A percentile compares a stretch with the other conserved stretches of the same genome.
Conservation (phyloP, 2,888 invertebrate species). For the Parnassius smintheus region DNA sequence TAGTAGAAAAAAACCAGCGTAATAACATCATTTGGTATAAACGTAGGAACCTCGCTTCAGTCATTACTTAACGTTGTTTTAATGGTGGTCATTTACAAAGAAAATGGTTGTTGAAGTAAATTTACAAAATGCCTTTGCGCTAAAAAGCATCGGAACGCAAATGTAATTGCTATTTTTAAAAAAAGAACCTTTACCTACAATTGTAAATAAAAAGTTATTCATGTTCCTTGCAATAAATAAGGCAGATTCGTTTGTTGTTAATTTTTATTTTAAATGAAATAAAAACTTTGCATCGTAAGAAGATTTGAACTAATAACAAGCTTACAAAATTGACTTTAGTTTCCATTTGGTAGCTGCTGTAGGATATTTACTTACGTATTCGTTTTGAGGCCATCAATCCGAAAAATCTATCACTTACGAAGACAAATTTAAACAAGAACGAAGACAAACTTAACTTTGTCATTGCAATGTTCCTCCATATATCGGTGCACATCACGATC, state of each 20-base stretch:
- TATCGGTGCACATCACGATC: too few species aligned
- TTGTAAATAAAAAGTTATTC: too few species aligned
- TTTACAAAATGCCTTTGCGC: slow-evolving; percentile 12
- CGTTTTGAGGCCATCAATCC: too few species aligned
- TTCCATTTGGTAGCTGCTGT: too few species aligned
- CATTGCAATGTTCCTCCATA: too few species aligned
- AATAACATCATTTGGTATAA: slow-evolving; percentile 8
- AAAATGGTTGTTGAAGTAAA: slow-evolving; percentile 20
- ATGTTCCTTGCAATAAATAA: neutral
- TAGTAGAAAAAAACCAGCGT: neutral
- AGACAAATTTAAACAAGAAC: too few species aligned
- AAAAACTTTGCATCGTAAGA: neutral
- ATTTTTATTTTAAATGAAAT: neutral
- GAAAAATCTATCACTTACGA: too few species aligned
- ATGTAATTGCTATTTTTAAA: neutral
- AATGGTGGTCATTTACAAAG: slow-evolving; percentile 22
- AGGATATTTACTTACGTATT: too few species aligned
- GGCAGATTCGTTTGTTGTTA: neutral
- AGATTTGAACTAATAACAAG: too few species aligned
- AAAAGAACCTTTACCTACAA: neutral
- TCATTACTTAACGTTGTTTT: slow-evolving; percentile 23
- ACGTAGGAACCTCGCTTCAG: slow-evolving; percentile 5
- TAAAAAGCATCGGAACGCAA: neutral
- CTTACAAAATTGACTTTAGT: too few species aligned
- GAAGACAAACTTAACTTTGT: too few species aligned